A percentile compares a stretch with the other conserved stretches of the same genome.
These are phyloP conservation scores for Phalacrocorax carbo DNA, from an alignment of 2,113 vertebrate genomes.

Conservation along the genomic window DNA sequence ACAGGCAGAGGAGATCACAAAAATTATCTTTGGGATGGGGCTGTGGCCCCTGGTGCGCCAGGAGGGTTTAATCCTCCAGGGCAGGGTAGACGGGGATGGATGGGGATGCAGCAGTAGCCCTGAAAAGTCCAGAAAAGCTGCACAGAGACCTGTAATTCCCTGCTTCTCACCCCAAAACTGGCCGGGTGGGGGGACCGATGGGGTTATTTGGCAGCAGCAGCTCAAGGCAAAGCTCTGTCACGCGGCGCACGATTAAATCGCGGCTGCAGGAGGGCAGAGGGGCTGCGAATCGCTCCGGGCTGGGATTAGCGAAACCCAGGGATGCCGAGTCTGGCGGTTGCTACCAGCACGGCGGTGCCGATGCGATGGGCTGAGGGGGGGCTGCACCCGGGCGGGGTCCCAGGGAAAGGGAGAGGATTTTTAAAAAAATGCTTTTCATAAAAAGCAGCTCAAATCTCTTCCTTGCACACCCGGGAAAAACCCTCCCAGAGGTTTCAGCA, in stretches of 20 bases:
- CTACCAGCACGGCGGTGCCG: fast-evolving
- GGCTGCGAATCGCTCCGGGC: fast-evolving
- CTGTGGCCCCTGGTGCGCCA: fast-evolving
- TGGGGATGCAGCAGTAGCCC: fast-evolving
- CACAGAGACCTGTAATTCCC: not conserved
- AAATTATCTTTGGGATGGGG: not conserved
- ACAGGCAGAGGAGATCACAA: not conserved
- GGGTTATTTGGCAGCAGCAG: not conserved
- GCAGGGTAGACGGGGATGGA: not conserved
- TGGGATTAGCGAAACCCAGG: not conserved
- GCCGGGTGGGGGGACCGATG: fast-evolving
- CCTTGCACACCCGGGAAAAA: fast-evolving
- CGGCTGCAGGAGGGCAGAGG: not conserved
- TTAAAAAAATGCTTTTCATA: not conserved
- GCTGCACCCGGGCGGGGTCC: fast-evolving
- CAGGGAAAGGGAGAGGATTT: fast-evolving
- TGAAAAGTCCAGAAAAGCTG: not conserved
- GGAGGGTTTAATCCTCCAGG: fast-evolving
- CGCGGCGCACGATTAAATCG: not conserved
- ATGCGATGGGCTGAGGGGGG: not conserved
- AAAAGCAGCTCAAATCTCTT: not conserved
- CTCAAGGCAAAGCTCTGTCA: conserved; percentile 31
- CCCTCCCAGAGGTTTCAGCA: not conserved
- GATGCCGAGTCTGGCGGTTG: fast-evolving
- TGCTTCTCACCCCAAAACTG: fast-evolving